Conservation (phyloP, 2,113 vertebrate species). For the Lasiurus cinereus region DNA sequence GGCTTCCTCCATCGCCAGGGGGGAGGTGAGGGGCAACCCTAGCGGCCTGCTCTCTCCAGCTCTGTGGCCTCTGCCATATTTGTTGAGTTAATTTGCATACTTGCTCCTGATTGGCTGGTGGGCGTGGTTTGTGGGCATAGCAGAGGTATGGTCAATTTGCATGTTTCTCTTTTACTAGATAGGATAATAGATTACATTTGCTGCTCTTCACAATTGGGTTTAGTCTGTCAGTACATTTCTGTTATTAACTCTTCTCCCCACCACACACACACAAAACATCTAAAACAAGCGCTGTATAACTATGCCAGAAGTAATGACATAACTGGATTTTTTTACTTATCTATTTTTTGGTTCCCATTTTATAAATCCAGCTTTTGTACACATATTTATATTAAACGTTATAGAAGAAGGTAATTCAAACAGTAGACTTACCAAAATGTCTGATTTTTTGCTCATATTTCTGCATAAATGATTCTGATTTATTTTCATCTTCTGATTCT, state of each 20-base stretch:
- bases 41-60: too few species aligned
- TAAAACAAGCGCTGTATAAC: neutral
- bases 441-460: conserved; percentile 95
- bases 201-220: conserved; percentile 3
- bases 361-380: conserved; percentile 35
- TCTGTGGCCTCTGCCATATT: too few species aligned
- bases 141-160: too few species aligned
- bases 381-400: neutral
- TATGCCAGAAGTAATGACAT: neutral
- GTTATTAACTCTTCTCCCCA: neutral
- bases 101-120: too few species aligned
- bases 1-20: too few species aligned
- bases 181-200: neutral
- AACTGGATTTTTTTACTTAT: neutral
- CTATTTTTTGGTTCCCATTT: conserved; percentile 21
- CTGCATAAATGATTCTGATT: conserved; percentile 92
- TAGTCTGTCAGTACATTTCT: conserved; percentile 38
- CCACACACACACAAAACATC: neutral
- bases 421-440: conserved; percentile 94
- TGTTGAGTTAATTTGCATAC: too few species aligned
- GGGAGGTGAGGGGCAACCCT: too few species aligned
- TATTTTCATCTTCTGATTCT: conserved; percentile 91
- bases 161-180: too few species aligned
- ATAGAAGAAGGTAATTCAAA: conserved; percentile 63
- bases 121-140: too few species aligned